These are phyloP conservation scores for Drosophila chauvacae DNA, from an alignment of 1,140 invertebrate species.

Conservation along the genomic window DNA sequence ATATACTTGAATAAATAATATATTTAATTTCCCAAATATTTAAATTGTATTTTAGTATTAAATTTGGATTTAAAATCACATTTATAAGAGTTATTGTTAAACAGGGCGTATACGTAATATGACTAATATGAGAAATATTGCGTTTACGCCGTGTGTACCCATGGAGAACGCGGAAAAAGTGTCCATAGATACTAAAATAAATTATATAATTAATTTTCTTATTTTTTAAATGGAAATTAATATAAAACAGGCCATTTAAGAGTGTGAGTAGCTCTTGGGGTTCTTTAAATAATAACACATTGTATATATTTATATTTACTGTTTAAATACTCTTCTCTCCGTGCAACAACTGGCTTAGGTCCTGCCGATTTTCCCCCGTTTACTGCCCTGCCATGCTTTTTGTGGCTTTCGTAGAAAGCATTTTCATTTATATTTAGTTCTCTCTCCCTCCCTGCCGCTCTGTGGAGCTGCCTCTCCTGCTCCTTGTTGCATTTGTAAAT, in stretches of 20 bases:
- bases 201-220: neutral
- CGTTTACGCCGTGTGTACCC: neutral
- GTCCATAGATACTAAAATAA: neutral
- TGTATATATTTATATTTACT: neutral
- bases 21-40: neutral
- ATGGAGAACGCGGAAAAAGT: neutral
- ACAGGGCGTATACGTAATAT: neutral
- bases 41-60: neutral
- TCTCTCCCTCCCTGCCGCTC: neutral
- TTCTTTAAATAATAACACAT: too few relatives aligned
- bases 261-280: too few relatives aligned
- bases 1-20: neutral
- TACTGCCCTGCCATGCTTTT: conserved; percentile 50
- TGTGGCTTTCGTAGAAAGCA: conserved; percentile 73
- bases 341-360: conserved; percentile 12
- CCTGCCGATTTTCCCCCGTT: conserved; percentile 5
- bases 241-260: too few relatives aligned
- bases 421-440: conserved; percentile 81
- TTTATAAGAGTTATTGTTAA: neutral
- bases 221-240: too few relatives aligned
- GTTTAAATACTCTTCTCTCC: neutral
- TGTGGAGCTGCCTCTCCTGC: neutral
- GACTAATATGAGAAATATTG: neutral
- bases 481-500: conserved; percentile 75
- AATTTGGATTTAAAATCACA: neutral